Evolutionary conservation across 2,797 vertebrate genomes (phyloP), one percentile per base, ranked within the genome.

Genomic region (Phrynocephalus forsythii): DNA sequence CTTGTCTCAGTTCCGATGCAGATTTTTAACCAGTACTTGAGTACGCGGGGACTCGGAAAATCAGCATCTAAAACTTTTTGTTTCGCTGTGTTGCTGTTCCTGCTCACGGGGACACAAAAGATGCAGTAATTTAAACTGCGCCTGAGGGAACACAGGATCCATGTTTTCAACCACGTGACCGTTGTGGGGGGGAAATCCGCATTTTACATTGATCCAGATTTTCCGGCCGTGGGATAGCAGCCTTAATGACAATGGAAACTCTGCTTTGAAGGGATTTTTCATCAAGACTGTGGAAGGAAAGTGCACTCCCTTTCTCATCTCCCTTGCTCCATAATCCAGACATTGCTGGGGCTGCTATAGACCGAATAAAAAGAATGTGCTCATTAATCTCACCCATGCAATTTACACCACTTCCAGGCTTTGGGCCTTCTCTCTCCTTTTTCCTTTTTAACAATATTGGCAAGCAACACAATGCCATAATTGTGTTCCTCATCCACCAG

Each of bases 401-500:
- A 33, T 56, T 72, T 24, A 56, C n/a, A 26, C 72, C 82, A 75
- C 8, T 26, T 33, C 52, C 52, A 75, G n/a, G 60, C 18, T 63
- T 20, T 63, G 60, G 60, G 15, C 18, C 18, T 3, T 63, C 60
- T 63, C 18, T 63, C 60, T 63, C 60, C 73, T 63, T 11, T 11
- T 33, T 33, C 9, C 44, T 38, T 79, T 72, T 72, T 60, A 63
- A 73, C 7, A 72, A 81, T 24, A 24, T 30, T 26, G 30, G 22
- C 7, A 79, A 3, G 7, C 24, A 13, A 28, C 26, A 63, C 8
- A 16, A 79, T 88, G 79, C 88, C 82, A 16, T 79, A 83, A 6
- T 87, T 56, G 76, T 44, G 71, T 69, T 6, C 48, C 90, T 50
- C 16, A 56, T 72, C 63, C 66, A 93, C 84, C 88, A 87, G 56